phyloP scores from a whole-genome alignment of 2,113 vertebrate genomes.

The Litocranius walleri region DNA sequence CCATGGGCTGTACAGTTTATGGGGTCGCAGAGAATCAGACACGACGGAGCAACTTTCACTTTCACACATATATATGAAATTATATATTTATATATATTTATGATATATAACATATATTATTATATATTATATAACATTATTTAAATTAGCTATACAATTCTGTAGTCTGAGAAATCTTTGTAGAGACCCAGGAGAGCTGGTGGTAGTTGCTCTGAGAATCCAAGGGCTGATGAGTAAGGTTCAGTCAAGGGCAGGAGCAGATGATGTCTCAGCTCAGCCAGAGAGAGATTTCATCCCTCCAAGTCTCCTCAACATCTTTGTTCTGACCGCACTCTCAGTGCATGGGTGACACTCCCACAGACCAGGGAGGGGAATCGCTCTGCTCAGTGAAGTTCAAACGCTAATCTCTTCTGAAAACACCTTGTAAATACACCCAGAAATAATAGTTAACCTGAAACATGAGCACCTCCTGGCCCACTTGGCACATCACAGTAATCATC shows the following conservation, averaged over 20 bases:
- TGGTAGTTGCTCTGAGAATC: neutral
- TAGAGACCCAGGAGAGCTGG: neutral
- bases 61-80: neutral
- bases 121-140: neutral
- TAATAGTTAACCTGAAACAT: neutral
- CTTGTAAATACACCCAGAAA: neutral
- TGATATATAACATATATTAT: neutral
- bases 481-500: neutral
- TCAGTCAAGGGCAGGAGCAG: neutral
- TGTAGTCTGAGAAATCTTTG: neutral
- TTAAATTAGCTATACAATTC: neutral
- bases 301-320: fast-evolving
- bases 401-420: neutral
- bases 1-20: neutral
- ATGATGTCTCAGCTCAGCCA: neutral
- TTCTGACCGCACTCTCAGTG: neutral
- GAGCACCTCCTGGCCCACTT: neutral
- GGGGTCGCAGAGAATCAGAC: neutral
- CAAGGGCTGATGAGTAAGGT: neutral
- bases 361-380: neutral
- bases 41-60: neutral
- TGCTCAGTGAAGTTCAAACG: neutral
- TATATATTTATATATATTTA: neutral
- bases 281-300: neutral
- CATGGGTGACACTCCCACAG: fast-evolving